phyloP scores from a whole-genome alignment of 2,113 vertebrate species.

The Corythornis madagascariensis region DNA sequence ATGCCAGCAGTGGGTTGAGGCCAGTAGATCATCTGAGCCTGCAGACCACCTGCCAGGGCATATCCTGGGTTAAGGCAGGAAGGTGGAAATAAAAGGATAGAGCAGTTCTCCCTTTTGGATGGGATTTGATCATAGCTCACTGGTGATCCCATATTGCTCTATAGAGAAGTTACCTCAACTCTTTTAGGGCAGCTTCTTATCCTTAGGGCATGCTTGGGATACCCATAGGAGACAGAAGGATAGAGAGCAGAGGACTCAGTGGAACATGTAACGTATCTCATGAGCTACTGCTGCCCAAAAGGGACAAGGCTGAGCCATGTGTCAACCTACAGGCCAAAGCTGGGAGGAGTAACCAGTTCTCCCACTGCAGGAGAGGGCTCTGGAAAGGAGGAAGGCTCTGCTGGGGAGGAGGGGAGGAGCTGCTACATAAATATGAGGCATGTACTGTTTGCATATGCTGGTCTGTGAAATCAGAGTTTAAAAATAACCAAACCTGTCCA shows the following conservation, averaged over 20 bases:
- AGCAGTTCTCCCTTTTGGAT: fast-evolving
- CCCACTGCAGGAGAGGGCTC: background rate
- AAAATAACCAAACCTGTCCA: background rate
- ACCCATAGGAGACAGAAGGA: background rate
- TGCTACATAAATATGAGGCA: background rate
- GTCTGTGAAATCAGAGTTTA: background rate
- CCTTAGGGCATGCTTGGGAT: background rate
- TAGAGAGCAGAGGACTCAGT: background rate
- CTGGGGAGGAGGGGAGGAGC: background rate
- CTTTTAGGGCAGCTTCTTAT: background rate
- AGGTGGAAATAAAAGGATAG: background rate
- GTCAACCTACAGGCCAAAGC: background rate
- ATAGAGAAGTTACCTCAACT: background rate
- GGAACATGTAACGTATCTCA: fast-evolving
- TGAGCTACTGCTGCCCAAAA: background rate
- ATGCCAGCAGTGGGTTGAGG: background rate
- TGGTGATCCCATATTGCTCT: background rate
- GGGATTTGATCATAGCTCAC: background rate
- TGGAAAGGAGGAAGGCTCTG: background rate
- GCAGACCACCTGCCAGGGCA: background rate
- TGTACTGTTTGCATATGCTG: background rate
- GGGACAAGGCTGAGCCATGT: background rate
- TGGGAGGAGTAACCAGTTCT: background rate
- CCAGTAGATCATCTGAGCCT: background rate
- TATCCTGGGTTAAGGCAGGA: background rate